phyloP scores from a whole-genome alignment of 2,888 invertebrate species.

The Drosophila meridionalis region DNA sequence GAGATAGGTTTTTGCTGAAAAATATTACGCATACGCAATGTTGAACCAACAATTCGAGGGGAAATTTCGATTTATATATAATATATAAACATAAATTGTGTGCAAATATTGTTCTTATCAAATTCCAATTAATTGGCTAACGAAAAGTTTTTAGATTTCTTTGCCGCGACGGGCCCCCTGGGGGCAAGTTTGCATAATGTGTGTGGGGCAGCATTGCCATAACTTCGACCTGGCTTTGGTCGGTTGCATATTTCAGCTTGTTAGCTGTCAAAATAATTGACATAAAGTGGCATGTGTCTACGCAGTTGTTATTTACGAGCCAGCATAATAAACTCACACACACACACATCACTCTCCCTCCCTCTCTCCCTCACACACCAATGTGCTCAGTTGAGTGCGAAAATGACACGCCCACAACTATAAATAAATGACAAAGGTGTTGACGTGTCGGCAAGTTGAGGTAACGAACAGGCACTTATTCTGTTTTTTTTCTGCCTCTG shows the following conservation, averaged over 20 bases:
- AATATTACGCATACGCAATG: neutral
- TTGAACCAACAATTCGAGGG: neutral
- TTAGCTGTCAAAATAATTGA: constrained; percentile 79
- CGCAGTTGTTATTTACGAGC: constrained; percentile 71
- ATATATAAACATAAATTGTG: neutral
- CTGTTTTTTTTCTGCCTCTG: neutral
- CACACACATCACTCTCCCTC: neutral
- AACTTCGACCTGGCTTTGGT: constrained; percentile 46
- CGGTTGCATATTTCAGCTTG: constrained; percentile 69
- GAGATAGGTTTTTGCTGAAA: neutral
- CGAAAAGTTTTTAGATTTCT: constrained; percentile 1
- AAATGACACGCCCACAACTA: constrained; percentile 58
- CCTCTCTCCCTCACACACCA: neutral
- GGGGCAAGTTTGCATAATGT: constrained; percentile 12
- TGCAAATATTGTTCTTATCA: neutral
- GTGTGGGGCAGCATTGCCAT: constrained; percentile 50
- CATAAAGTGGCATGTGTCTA: constrained; percentile 77
- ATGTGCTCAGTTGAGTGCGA: neutral
- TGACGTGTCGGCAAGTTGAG: constrained; percentile 36
- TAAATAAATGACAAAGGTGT: constrained; percentile 69
- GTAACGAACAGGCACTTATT: constrained; percentile 18
- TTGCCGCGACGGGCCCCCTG: neutral
- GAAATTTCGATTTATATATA: neutral
- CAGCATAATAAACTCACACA: constrained; percentile 30
- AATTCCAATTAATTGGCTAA: constrained; percentile 7